These are phyloP conservation scores for Brachionus paranguensis DNA, from an alignment of 1,140 invertebrate species.

Conservation along the genomic window DNA sequence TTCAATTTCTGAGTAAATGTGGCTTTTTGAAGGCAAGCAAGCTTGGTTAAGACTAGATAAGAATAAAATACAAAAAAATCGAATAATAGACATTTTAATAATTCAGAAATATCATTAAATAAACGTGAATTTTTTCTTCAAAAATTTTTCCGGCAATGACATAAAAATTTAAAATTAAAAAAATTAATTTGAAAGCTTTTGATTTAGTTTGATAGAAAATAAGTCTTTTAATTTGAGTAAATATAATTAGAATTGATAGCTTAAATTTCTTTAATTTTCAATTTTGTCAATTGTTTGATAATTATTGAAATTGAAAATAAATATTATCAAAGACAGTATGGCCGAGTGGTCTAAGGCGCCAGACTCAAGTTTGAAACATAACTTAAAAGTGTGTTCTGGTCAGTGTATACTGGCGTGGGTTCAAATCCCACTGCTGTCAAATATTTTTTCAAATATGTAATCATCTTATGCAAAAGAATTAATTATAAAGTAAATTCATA, in stretches of 20 bases:
- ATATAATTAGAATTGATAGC: too few species aligned
- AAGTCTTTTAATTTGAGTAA: background rate
- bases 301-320: too few species aligned
- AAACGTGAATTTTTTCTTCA: too few species aligned
- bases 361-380: constrained; percentile 12
- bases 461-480: too few species aligned
- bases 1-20: too few species aligned
- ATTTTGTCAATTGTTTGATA: too few species aligned
- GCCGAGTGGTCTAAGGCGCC: constrained; percentile 17
- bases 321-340: background rate
- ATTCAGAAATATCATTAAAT: too few species aligned
- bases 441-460: background rate
- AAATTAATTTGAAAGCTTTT: background rate
- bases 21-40: too few species aligned
- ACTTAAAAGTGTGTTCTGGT: background rate
- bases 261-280: too few species aligned
- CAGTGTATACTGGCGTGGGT: constrained; percentile 30
- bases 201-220: background rate
- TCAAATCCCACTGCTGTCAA: constrained; percentile 26
- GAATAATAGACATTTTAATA: too few species aligned
- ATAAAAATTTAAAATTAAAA: background rate
- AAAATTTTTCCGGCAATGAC: background rate
- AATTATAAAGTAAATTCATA: background rate
- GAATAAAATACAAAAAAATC: too few species aligned
- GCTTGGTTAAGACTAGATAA: too few species aligned